A percentile compares a stretch with the other conserved stretches of the same genome.
Conservation (phyloP, 92 coral and sea anemone species). For the Zoanthus gigantus region DNA sequence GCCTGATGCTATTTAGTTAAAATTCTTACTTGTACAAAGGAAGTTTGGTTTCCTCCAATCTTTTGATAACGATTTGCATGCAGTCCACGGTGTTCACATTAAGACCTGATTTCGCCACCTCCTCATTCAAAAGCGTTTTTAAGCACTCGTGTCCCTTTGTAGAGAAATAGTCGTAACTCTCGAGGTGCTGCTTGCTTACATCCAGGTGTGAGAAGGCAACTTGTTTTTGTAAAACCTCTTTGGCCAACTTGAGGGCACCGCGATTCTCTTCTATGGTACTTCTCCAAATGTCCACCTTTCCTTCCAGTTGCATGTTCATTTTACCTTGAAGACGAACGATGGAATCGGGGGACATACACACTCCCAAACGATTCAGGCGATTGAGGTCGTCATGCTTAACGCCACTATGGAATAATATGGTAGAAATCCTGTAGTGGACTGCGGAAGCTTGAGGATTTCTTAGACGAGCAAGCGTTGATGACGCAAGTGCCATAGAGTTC, state of each 20-base stretch:
- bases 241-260: constrained; percentile 8
- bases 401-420: constrained; percentile 74
- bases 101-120: neutral
- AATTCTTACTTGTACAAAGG: no score
- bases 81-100: neutral
- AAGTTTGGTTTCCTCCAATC: neutral
- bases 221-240: neutral
- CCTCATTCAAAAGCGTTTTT: neutral
- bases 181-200: neutral
- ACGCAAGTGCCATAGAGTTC: no score
- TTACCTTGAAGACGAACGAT: constrained; percentile 44
- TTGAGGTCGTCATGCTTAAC: constrained; percentile 53
- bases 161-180: neutral
- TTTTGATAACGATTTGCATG: neutral
- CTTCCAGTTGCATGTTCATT: constrained; percentile 31
- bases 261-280: constrained; percentile 31
- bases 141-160: neutral
- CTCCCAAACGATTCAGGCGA: constrained; percentile 64
- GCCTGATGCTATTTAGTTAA: no score
- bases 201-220: neutral
- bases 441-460: constrained; percentile 55
- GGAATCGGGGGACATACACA: constrained; percentile 64
- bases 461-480: no score
- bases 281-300: constrained; percentile 52
- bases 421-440: constrained; percentile 70